A percentile compares a stretch with the other conserved stretches of the same genome.
Conservation (phyloP, 1,140 invertebrate genomes). For the Lineus longissimus region DNA sequence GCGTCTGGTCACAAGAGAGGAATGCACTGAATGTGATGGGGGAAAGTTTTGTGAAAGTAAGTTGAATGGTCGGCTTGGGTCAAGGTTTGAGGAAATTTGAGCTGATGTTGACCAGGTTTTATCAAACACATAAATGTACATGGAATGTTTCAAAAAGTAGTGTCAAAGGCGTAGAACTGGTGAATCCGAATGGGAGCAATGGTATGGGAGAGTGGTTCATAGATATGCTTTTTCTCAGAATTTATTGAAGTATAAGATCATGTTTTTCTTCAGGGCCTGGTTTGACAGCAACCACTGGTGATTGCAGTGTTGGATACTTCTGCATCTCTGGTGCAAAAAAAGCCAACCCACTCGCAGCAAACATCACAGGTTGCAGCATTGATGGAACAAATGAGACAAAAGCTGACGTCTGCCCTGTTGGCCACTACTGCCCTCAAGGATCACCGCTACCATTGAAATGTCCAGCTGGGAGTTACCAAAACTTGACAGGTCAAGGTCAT, state of each 20-base stretch:
- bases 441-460: slow-evolving; percentile 42
- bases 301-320: slow-evolving; percentile 36
- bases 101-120: too few relatives aligned
- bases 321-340: slow-evolving; percentile 38
- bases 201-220: too few relatives aligned
- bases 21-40: slow-evolving; percentile 41
- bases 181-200: too few relatives aligned
- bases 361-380: slow-evolving; percentile 38
- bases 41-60: slow-evolving; percentile 40
- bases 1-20: slow-evolving; percentile 27
- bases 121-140: too few relatives aligned
- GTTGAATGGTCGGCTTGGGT: too few relatives aligned
- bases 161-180: too few relatives aligned
- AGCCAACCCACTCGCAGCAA: slow-evolving; percentile 39
- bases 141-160: too few relatives aligned
- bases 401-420: slow-evolving; percentile 42
- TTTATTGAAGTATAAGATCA: too few relatives aligned
- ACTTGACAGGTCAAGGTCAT: slow-evolving; percentile 36
- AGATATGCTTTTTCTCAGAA: too few relatives aligned
- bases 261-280: slow-evolving; percentile 28
- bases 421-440: slow-evolving; percentile 44
- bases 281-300: slow-evolving; percentile 38
- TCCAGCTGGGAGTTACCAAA: slow-evolving; percentile 43
- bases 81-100: too few relatives aligned
- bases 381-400: slow-evolving; percentile 42